These are phyloP conservation scores for Mormyrus iriodes DNA, from an alignment of 2,113 vertebrate species.

Conservation along the genomic window DNA sequence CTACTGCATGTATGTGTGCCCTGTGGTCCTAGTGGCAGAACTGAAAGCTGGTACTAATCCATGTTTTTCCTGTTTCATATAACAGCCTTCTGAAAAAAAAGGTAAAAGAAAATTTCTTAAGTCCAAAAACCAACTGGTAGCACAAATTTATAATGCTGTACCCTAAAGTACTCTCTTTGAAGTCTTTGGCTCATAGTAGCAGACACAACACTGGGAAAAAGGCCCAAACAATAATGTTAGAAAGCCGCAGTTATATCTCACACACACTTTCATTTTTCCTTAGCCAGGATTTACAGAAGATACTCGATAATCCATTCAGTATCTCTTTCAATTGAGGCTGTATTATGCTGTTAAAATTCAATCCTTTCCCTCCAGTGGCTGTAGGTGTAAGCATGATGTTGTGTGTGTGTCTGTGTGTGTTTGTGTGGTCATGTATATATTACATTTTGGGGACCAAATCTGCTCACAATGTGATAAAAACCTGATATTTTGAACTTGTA, in stretches of 20 bases:
- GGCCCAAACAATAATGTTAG: slow-evolving; percentile 3
- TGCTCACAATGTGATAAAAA: background rate
- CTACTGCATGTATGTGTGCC: background rate
- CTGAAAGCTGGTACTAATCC: background rate
- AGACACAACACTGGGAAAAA: slow-evolving; percentile 9
- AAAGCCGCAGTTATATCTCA: background rate
- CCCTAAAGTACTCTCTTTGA: slow-evolving; percentile 5
- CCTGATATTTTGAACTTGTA: background rate
- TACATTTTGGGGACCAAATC: background rate
- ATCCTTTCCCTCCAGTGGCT: background rate
- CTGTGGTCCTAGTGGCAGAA: background rate
- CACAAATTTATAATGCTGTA: background rate
- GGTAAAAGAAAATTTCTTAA: background rate
- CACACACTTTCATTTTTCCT: slow-evolving; percentile 1
- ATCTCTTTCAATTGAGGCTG: background rate
- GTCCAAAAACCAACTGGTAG: background rate
- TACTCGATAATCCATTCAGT: background rate
- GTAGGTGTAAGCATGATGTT: background rate
- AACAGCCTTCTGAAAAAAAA: background rate
- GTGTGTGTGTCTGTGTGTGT: background rate
- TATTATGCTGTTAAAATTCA: background rate
- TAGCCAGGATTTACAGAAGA: background rate
- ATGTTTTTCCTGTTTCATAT: background rate
- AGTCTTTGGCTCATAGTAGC: background rate
- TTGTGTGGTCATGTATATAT: background rate